Evolutionary conservation across 2,797 vertebrate species (phyloP).

Genomic region (Pangasius krempfi): DNA sequence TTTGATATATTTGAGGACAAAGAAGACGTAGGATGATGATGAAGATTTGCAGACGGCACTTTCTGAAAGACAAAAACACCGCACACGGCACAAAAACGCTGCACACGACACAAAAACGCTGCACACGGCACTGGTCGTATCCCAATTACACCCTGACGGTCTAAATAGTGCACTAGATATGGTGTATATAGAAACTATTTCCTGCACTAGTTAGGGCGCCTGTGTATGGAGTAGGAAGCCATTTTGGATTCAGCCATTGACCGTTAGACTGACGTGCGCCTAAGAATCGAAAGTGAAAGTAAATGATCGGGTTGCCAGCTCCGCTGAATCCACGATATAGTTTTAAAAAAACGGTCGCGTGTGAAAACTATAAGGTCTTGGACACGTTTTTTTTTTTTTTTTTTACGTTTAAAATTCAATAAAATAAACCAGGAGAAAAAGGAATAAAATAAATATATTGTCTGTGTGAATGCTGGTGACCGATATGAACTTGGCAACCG

Average conservation of each 20-base stretch:
- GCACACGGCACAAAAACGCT: not conserved
- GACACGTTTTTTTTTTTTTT: too few species aligned
- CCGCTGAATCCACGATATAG: rapidly evolving
- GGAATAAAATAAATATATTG: too few species aligned
- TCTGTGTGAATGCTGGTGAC: too few species aligned
- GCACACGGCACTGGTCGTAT: not conserved
- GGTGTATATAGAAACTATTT: not conserved
- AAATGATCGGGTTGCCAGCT: not conserved
- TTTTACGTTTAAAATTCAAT: too few species aligned
- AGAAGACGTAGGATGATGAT: not conserved
- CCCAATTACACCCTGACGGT: not conserved
- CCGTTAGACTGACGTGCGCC: too few species aligned
- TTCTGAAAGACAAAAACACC: too few species aligned
- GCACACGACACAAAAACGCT: not conserved
- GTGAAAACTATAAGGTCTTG: too few species aligned
- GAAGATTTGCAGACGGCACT: too few species aligned
- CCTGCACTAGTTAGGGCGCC: not conserved
- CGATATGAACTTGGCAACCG: too few species aligned
- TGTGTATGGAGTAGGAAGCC: not conserved
- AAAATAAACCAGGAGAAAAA: too few species aligned
- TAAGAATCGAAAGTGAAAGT: not conserved
- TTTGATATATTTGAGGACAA: not conserved
- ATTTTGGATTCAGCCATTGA: not conserved
- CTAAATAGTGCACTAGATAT: not conserved
- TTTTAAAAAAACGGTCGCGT: not conserved